Evolutionary conservation across 2,113 vertebrate genomes (phyloP), one percentile per base, ranked within the genome.

Genomic region (Eurypyga helias): DNA sequence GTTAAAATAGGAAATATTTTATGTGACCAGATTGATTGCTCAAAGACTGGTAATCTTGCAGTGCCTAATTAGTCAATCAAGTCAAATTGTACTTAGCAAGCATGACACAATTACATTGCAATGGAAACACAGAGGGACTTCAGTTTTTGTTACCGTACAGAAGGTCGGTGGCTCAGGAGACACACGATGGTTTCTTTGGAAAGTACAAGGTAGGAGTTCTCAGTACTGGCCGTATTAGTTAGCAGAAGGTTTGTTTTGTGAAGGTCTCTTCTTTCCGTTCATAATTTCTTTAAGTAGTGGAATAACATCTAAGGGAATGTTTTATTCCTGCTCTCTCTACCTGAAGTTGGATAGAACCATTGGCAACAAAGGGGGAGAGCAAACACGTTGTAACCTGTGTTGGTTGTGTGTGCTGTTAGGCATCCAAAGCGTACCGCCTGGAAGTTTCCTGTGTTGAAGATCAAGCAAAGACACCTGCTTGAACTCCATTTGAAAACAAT

Each of bases 21-120:
- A 51, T 23, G 45, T 1, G 17, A 13, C 49, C 65, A 61, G 62
- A 61, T 13, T 20, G 86, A 57, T 52, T 45, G 71, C 81, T 88
- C 57, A 51, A 46, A 33, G 66, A 67, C 10, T 13, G 26, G 55
- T 38, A 26, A 58, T 67, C 46, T 75, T n/a, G 54, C 52, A 20
- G 76, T 4, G 33, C 69, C 45, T 70, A 43, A 93, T 95, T 81
- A 87, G 69, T 81, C 84, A 69, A 20, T 89, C 58, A 49, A 78
- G 55, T 26, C 17, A 52, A 84, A 73, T 48, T 77, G 73, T 70
- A n/a, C 64, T 52, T 33, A 43, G 81, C 54, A 70, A 78, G 83
- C 29, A 17, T 3, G 71, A 54, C 58, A 69, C 38, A 34, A 34
- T 11, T 48, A 17, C 14, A 3, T 34, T 43, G 23, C 64, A 70